Evolutionary conservation across 2,797 vertebrate genomes (phyloP).

Genomic region (Trichosurus vulpecula): DNA sequence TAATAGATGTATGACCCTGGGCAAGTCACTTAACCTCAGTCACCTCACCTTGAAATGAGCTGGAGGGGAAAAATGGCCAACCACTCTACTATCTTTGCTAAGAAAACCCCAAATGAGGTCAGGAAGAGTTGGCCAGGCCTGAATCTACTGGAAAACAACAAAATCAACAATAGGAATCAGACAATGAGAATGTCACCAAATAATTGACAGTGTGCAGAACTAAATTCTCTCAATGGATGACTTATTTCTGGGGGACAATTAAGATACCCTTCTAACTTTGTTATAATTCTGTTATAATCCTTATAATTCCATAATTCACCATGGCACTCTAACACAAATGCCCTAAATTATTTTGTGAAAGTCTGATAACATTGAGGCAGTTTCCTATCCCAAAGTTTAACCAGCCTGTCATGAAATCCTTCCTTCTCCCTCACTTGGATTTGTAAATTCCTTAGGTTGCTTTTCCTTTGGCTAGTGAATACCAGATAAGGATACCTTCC

Average conservation of each 20-base stretch:
- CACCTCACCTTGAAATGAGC: neutral
- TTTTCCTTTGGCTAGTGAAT: constrained; percentile 43
- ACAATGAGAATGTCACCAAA: neutral
- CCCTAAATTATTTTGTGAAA: neutral
- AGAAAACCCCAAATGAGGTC: neutral
- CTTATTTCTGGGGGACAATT: neutral
- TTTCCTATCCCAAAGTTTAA: constrained; percentile 31
- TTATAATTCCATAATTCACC: too few relatives aligned
- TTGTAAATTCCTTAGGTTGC: constrained; percentile 37
- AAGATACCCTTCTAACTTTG: too few relatives aligned
- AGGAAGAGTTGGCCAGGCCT: neutral
- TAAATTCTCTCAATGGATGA: neutral
- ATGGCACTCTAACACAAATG: neutral
- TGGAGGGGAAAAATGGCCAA: neutral
- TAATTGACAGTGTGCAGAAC: neutral
- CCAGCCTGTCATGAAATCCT: neutral
- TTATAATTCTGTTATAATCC: too few relatives aligned
- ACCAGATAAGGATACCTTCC: neutral
- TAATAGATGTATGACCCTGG: neutral
- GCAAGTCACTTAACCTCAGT: neutral
- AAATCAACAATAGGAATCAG: neutral
- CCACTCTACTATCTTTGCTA: neutral
- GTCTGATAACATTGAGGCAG: constrained; percentile 15
- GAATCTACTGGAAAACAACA: neutral
- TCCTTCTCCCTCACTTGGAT: constrained; percentile 1